Evolutionary conservation across 2,888 invertebrate genomes (phyloP).

Genomic region (Ectemnius continuus): DNA sequence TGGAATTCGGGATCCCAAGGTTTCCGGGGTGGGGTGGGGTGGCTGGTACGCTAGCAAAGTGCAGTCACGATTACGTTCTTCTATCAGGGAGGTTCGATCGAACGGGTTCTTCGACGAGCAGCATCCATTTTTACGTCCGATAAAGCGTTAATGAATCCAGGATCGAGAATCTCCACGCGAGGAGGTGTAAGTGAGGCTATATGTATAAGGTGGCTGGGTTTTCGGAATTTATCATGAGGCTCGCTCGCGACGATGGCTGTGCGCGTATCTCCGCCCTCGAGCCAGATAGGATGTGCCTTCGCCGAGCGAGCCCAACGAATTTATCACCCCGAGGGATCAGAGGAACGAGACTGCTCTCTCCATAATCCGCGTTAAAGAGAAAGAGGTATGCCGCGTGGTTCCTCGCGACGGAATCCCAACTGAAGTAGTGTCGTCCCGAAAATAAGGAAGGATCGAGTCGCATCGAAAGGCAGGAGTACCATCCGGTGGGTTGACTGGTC

Average conservation of each 20-base stretch:
- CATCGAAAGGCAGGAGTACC: not conserved
- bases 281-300: slow-evolving; percentile 44
- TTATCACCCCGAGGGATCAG: slow-evolving; percentile 58
- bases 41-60: too few species aligned
- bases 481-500: slow-evolving; percentile 11
- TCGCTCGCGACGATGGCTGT: slow-evolving; percentile 28
- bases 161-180: not conserved
- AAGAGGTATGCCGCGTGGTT: slow-evolving; percentile 42
- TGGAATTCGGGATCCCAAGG: too few species aligned
- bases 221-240: slow-evolving; percentile 60
- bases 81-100: slow-evolving; percentile 52
- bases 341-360: slow-evolving; percentile 49
- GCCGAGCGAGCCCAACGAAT: slow-evolving; percentile 50
- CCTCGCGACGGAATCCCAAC: not conserved
- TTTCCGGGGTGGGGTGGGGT: too few species aligned
- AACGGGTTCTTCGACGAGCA: slow-evolving; percentile 30
- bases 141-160: slow-evolving; percentile 30
- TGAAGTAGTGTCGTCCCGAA: not conserved
- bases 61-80: slow-evolving; percentile 18
- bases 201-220: slow-evolving; percentile 50
- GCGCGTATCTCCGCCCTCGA: slow-evolving; percentile 38
- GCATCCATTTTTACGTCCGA: slow-evolving; percentile 52
- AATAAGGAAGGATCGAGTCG: slow-evolving; percentile 10
- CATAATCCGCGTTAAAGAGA: slow-evolving; percentile 64
- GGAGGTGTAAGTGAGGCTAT: not conserved